A percentile compares a stretch with the other conserved stretches of the same genome.
These are phyloP conservation scores for Melanotaenia duboulayi DNA, from an alignment of 2,113 vertebrate genomes.

Conservation along the genomic window DNA sequence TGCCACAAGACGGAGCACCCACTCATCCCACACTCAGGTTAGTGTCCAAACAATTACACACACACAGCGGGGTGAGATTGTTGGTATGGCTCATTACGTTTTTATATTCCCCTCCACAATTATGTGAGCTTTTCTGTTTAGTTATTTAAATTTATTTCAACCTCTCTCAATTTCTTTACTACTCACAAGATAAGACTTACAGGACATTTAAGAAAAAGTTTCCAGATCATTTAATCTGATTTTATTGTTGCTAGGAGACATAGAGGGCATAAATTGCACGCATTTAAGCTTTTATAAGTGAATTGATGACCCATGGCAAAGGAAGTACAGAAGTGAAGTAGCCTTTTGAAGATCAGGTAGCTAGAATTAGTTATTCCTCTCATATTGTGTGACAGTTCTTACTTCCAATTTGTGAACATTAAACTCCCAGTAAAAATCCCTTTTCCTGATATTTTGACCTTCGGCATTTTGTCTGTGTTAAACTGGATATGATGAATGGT, in stretches of 20 bases:
- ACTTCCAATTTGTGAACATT: neutral
- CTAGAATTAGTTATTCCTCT: neutral
- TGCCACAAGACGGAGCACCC: conserved; percentile 91
- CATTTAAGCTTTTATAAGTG: neutral
- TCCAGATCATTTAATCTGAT: neutral
- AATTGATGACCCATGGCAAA: conserved; percentile 10
- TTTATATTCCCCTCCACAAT: conserved; percentile 6
- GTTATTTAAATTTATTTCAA: conserved; percentile 18
- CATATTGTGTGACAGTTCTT: neutral
- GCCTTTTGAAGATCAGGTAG: neutral
- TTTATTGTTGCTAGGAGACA: conserved; percentile 45
- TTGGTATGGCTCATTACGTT: neutral
- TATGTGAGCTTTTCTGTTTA: neutral
- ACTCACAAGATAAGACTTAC: neutral
- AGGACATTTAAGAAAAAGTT: neutral
- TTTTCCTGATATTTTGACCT: too few species aligned
- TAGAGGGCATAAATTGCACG: conserved; percentile 5
- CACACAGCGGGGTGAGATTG: neutral
- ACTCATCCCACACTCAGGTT: conserved; percentile 90
- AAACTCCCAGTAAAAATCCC: conserved; percentile 1
- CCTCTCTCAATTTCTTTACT: neutral
- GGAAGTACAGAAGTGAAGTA: neutral
- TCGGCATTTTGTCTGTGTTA: too few species aligned
- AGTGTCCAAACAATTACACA: neutral
- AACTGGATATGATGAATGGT: too few species aligned